Evolutionary conservation across 2,888 invertebrate species (phyloP), one percentile per base, ranked within the genome.

Genomic region (Oegoconia quadripuncta): DNA sequence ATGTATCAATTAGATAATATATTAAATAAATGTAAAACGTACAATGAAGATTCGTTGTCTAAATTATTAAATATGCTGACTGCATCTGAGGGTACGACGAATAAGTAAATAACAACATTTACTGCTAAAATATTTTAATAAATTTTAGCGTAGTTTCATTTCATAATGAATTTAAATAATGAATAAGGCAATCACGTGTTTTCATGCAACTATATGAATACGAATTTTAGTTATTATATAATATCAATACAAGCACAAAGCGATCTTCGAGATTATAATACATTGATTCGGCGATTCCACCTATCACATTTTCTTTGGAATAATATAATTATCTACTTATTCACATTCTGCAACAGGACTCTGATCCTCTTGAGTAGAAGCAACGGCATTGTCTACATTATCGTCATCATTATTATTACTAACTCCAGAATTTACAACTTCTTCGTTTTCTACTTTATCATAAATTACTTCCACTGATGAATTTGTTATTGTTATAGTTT

Each of bases 171-270:
- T 74, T 74, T 80, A 80, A 80, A 82, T 77, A 76, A 80, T 74
- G 74, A 73, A 61, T 86, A 87, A 86, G 86, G 87, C 87, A 84
- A 76, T 87, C 81, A 77, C 68, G 83, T 82, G 83, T 74, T 75
- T 77, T 75, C 64, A 79, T 76, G 78, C 80, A 67, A 72, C 74
- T 80, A 78, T 74, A 73, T 75, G 72, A 76, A 61, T 72, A 73
- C 59, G 63, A 68, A 63, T 64, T 74, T 74, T 67, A 67, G 68
- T 30, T 22, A 13, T 72, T 72, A 76, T n/a, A n/a, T 66, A 73
- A 72, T 81, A 76, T 74, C 59, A 73, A 68, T 74, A 75, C 63
- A 83, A 83, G 83, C 83, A 72, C 69, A 74, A 83, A 82, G 69
- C 72, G 53, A 58, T 55, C 52, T 59, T 76, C 76, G 77, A 79